Evolutionary conservation across 2,888 invertebrate species (phyloP).

Genomic region (Drosophila mimetica): DNA sequence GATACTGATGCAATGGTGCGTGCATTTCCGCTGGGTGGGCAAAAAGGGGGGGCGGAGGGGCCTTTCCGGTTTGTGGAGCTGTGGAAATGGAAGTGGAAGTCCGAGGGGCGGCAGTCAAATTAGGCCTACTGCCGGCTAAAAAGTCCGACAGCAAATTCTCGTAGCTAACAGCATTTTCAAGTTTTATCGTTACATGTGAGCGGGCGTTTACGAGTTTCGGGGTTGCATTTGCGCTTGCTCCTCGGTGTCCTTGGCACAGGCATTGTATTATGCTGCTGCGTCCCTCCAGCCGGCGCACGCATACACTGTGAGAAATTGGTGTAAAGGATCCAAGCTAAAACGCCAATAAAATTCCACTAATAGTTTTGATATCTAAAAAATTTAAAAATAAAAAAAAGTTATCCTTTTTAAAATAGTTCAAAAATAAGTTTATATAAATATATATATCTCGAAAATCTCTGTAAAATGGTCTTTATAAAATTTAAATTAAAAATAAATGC

Average conservation of each 20-base stretch:
- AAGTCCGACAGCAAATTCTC: slow-evolving; percentile 74
- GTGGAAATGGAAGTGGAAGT: not conserved
- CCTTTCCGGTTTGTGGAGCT: not conserved
- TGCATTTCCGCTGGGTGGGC: slow-evolving; percentile 33
- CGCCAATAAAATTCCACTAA: no score
- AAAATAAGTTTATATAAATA: no score
- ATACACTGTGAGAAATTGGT: slow-evolving; percentile 12
- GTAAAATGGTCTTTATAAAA: no score
- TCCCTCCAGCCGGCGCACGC: slow-evolving; percentile 36
- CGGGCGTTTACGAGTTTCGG: slow-evolving; percentile 18
- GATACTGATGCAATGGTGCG: slow-evolving; percentile 51
- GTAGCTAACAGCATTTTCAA: slow-evolving; percentile 81
- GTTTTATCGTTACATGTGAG: slow-evolving; percentile 71
- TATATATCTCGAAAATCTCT: no score
- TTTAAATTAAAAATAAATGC: no score
- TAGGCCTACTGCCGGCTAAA: slow-evolving; percentile 52
- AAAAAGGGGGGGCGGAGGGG: not conserved
- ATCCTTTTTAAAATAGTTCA: no score
- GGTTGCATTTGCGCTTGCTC: slow-evolving; percentile 20
- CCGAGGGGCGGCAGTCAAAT: slow-evolving; percentile 60
- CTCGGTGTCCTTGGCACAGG: slow-evolving; percentile 72
- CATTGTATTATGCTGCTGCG: slow-evolving; percentile 55
- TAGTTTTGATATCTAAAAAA: no score
- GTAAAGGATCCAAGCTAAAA: no score
- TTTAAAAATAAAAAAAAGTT: no score